Evolutionary conservation across 2,113 vertebrate species (phyloP).

Genomic region (Zingel zingel): DNA sequence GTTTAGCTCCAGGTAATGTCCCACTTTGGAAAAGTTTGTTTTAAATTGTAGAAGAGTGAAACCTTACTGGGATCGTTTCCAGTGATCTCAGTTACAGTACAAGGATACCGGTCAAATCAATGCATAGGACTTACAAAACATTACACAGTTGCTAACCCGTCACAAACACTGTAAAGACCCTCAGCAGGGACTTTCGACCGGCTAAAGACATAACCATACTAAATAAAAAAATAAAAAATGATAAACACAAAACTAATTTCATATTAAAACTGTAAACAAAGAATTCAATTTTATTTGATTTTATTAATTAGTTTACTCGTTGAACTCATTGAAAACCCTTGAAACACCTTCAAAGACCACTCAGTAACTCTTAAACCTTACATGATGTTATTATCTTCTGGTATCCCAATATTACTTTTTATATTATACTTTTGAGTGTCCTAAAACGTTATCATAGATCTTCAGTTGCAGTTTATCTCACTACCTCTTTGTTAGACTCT

Average conservation of each 20-base stretch:
- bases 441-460: not conserved
- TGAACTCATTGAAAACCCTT: not conserved
- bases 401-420: not conserved
- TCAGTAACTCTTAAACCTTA: not conserved
- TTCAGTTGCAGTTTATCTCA: not conserved
- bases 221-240: not conserved
- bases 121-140: not conserved
- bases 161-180: not conserved
- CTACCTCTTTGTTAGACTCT: not conserved
- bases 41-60: conserved; percentile 28
- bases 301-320: not conserved
- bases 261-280: no score
- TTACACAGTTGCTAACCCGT: not conserved
- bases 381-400: not conserved
- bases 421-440: not conserved
- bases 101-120: not conserved
- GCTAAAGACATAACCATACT: not conserved
- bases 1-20: conserved; percentile 19
- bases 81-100: conserved; percentile 5
- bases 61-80: conserved; percentile 2
- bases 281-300: no score
- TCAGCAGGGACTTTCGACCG: not conserved
- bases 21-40: conserved; percentile 12
- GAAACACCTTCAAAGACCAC: not conserved
- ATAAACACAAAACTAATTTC: not conserved